Percentiles rank a stretch among this genome's conserved stretches.
phyloP scores from a whole-genome alignment of 1,140 invertebrate species.

The Orchestia grillus region DNA sequence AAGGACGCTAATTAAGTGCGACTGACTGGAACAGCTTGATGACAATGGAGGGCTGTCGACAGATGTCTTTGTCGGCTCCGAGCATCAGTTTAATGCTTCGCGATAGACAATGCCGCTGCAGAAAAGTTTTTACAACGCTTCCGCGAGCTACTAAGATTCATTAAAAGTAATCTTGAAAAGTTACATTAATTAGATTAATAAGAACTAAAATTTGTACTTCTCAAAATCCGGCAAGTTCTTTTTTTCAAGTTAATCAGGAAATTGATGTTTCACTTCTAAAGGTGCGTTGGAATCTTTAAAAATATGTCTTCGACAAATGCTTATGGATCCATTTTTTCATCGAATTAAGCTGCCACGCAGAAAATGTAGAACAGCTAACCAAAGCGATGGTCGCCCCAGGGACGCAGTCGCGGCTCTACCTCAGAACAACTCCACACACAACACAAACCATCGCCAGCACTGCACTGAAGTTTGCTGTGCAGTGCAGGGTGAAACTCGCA shows the following conservation, averaged over 20 bases:
- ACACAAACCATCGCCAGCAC: not conserved
- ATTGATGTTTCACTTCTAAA: not conserved
- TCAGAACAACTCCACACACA: not conserved
- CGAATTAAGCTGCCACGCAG: not conserved
- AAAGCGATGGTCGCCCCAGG: not conserved
- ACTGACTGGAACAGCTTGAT: not conserved
- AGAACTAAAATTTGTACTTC: too few relatives aligned
- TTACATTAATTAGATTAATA: too few relatives aligned
- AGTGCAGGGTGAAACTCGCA: not conserved
- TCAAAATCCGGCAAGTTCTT: too few relatives aligned
- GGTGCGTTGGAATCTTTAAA: not conserved
- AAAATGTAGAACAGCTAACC: too few relatives aligned
- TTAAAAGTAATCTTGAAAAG: not conserved
- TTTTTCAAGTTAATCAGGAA: not conserved
- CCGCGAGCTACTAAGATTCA: not conserved
- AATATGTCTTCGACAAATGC: not conserved
- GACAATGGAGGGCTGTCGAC: not conserved
- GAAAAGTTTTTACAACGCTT: not conserved
- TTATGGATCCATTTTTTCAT: not conserved
- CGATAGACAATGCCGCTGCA: not conserved
- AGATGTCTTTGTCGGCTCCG: not conserved
- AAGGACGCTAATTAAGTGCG: not conserved
- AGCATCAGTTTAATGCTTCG: not conserved
- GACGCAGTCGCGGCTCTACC: not conserved
- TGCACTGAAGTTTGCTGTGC: not conserved